Conservation (phyloP, 2,888 invertebrate genomes). For the Melanophora roralis region DNA sequence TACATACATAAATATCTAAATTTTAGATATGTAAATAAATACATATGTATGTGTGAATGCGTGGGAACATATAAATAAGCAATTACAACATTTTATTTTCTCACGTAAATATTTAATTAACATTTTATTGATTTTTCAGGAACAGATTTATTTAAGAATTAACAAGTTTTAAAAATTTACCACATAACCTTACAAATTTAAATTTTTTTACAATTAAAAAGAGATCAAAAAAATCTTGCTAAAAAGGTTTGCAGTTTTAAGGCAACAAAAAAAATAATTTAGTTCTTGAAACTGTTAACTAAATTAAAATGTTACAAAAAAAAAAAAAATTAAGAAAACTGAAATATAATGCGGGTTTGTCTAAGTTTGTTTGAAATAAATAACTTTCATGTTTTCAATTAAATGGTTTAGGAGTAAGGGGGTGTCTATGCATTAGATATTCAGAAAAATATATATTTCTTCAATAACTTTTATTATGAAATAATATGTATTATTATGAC, state of each 20-base stretch:
- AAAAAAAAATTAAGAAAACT: too few species aligned
- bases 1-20: too few species aligned
- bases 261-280: too few species aligned
- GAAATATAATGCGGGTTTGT: too few species aligned
- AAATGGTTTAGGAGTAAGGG: too few species aligned
- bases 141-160: slow-evolving; percentile 9
- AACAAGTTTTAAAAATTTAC: neutral
- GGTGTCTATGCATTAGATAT: neutral
- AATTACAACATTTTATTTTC: neutral
- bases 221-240: neutral
- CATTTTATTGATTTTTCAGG: slow-evolving; percentile 18
- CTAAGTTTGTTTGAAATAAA: too few species aligned
- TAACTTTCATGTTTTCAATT: too few species aligned
- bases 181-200: neutral
- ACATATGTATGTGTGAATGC: neutral
- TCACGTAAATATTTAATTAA: slow-evolving; percentile 24
- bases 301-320: too few species aligned
- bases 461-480: too few species aligned
- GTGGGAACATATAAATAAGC: neutral
- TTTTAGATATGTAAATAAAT: too few species aligned
- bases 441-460: neutral
- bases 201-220: neutral
- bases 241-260: neutral
- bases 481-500: neutral
- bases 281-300: too few species aligned